Evolutionary conservation across 2,888 invertebrate species (phyloP).

Genomic region (Ecdyonurus torrentis): DNA sequence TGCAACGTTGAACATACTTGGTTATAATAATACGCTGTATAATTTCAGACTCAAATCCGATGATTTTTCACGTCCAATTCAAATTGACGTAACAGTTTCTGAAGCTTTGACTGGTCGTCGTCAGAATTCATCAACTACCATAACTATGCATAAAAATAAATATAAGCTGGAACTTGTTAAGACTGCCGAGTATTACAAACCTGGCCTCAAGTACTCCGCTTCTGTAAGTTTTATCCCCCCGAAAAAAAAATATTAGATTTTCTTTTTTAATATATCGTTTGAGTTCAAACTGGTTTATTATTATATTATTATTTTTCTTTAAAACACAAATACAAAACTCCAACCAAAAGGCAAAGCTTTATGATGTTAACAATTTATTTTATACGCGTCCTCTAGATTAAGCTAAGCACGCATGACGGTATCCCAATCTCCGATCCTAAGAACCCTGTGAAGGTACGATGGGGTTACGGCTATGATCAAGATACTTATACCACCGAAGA

Average conservation of each 20-base stretch:
- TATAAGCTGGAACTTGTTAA: conserved; percentile 61
- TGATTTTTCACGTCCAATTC: conserved; percentile 63
- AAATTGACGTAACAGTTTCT: conserved; percentile 76
- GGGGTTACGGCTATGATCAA: conserved; percentile 42
- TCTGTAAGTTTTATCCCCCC: too few species aligned
- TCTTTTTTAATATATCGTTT: background rate
- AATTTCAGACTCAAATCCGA: too few species aligned
- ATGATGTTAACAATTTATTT: too few species aligned
- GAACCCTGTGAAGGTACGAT: conserved; percentile 38
- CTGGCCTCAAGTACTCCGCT: conserved; percentile 66
- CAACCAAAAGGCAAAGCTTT: too few species aligned
- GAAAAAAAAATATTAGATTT: background rate
- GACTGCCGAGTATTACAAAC: conserved; percentile 76
- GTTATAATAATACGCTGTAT: too few species aligned
- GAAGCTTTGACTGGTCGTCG: conserved; percentile 74
- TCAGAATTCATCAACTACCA: conserved; percentile 57
- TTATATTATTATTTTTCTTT: conserved; percentile 2
- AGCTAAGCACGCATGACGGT: conserved; percentile 52
- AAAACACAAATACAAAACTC: too few species aligned
- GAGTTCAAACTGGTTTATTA: background rate
- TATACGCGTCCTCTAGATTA: conserved; percentile 36
- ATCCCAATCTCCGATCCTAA: conserved; percentile 40
- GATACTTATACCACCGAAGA: conserved; percentile 33
- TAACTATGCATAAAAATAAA: conserved; percentile 59
- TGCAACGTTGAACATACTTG: too few species aligned